phyloP scores from a whole-genome alignment of 2,888 invertebrate species.

The Cyclophora punctaria region DNA sequence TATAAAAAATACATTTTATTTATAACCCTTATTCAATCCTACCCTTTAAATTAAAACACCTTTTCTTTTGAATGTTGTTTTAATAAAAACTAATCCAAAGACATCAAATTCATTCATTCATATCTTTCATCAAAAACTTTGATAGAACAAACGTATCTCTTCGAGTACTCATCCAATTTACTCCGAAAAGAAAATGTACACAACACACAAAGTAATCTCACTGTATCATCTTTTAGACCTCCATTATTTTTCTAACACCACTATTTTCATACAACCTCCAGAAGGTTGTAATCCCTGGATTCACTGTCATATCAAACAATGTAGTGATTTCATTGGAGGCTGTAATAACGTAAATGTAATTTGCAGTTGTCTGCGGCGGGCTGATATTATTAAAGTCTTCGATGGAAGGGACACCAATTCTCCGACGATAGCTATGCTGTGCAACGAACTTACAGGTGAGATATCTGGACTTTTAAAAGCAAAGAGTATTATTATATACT shows the following conservation, averaged over 20 bases:
- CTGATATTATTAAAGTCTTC: constrained; percentile 89
- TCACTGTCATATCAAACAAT: constrained; percentile 5
- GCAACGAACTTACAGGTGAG: constrained; percentile 81
- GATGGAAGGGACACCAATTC: constrained; percentile 84
- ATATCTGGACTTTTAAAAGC: not conserved
- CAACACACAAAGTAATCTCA: no score
- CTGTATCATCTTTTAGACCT: not conserved
- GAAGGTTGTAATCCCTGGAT: constrained; percentile 8
- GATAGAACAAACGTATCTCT: no score
- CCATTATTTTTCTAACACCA: not conserved
- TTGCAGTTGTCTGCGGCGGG: constrained; percentile 86
- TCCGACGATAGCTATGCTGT: constrained; percentile 87
- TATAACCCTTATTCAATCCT: no score
- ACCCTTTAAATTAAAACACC: no score
- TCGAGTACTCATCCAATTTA: no score
- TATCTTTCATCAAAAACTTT: no score
- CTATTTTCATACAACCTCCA: not conserved
- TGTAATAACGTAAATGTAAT: constrained; percentile 13
- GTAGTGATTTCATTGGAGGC: not conserved
- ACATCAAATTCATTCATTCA: no score
- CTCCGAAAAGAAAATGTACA: no score
- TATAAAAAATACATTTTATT: no score
- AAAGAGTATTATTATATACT: no score
- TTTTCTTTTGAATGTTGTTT: no score
- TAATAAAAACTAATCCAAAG: no score